Evolutionary conservation across 53 echinoderm and acorn worm genomes (phyloP), one percentile per base, ranked within the genome.

Genomic region (Echinarachnius parma): DNA sequence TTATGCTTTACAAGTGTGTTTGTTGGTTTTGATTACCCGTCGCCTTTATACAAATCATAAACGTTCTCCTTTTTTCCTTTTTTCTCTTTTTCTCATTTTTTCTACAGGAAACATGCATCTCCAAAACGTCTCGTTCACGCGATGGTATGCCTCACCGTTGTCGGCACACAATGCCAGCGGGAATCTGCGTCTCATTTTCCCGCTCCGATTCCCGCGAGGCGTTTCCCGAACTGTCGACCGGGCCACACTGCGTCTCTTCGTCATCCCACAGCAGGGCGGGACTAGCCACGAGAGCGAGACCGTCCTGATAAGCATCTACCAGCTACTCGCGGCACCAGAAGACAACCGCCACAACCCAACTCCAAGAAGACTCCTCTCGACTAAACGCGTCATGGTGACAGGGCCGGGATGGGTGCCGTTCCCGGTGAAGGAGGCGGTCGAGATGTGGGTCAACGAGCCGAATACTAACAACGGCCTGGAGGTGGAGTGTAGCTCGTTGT

Each of bases 361-460:
- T 18, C 74, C 56, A 15, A 23, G 74, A 10, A 55, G 57, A 18
- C 39, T 72, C 11, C 28, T 72, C 4, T 19, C 57, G 9, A 72
- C 56, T 34, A 34, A 55, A 15, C 28, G 27, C 25, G 74, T 56
- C 3, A 36, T 57, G n/a, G 42, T 72, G 22, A 44, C 58, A 9
- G 42, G 37, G 8, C 28, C 55, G 42, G 39, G 4, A 10, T 72
- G 74, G 74, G 56, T 56, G 0, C 2, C 39, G 26, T 56, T 72
- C 28, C 57, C 58, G 0, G 29, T 72, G 32, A 56, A n/a, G 26
- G 74, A 72, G 28, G 39, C 57, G 8, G 74, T 42, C 9, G 21
- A 37, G 57, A 72, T 56, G 74, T 72, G 74, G 74, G 26, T 72
- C 16, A 35, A 37, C 13, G 42, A 56, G 14, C 57, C 74, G 57